Conservation (phyloP, 1,140 invertebrate genomes). For the Antheraea mylitta region DNA sequence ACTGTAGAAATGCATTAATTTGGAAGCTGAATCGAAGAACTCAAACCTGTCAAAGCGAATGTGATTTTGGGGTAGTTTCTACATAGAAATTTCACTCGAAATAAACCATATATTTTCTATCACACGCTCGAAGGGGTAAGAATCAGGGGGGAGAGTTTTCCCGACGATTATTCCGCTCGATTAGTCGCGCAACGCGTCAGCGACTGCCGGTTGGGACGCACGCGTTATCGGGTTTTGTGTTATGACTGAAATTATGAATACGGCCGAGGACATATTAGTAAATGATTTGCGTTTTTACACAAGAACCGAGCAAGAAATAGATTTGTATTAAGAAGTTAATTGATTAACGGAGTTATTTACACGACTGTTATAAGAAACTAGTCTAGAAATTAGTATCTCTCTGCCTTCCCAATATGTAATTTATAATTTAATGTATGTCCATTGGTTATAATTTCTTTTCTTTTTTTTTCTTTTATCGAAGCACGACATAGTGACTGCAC, state of each 20-base stretch:
- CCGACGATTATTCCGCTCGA: constrained; percentile 6
- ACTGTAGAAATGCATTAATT: too few relatives aligned
- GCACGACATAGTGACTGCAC: too few relatives aligned
- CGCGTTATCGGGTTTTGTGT: background rate
- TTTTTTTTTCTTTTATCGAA: too few relatives aligned
- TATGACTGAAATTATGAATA: constrained; percentile 5
- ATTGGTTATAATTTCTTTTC: too few relatives aligned
- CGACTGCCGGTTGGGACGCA: background rate
- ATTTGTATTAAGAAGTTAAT: too few relatives aligned
- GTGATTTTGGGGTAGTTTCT: background rate
- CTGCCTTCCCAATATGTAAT: too few relatives aligned
- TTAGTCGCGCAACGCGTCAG: background rate
- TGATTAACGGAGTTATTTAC: too few relatives aligned
- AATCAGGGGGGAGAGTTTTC: constrained; percentile 1
- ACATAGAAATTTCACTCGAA: background rate
- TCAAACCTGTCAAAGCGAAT: background rate
- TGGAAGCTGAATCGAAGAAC: too few relatives aligned
- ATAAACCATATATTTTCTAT: constrained; percentile 2
- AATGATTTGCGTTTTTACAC: background rate
- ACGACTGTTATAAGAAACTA: too few relatives aligned
- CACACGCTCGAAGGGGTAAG: background rate
- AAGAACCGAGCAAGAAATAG: too few relatives aligned
- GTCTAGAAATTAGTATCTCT: too few relatives aligned
- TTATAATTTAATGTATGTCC: too few relatives aligned
- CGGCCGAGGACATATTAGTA: background rate